Conservation (phyloP, 2,888 invertebrate genomes). For the Cephus pygmeus region DNA sequence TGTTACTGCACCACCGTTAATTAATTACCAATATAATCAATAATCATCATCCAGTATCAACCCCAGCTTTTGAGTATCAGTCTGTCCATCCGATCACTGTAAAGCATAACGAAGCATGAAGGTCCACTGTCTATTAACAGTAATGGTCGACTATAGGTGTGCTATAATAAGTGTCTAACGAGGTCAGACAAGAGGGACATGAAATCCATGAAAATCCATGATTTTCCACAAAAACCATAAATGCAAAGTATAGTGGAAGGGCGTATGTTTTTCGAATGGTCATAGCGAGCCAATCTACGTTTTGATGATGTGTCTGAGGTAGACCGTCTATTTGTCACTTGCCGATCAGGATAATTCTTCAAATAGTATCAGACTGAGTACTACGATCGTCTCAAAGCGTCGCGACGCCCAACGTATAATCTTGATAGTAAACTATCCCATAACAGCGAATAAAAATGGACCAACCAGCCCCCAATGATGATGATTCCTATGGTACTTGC, state of each 20-base stretch:
- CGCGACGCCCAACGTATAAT: neutral
- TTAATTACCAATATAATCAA: neutral
- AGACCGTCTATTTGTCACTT: conserved; percentile 20
- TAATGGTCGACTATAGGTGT: neutral
- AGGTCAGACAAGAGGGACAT: neutral
- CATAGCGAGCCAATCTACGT: conserved; percentile 50
- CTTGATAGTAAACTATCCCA: neutral
- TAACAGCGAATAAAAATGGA: conserved; percentile 4
- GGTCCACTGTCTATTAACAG: neutral
- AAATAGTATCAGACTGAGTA: neutral
- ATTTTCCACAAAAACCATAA: conserved; percentile 19
- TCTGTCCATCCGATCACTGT: neutral
- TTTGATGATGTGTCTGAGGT: conserved; percentile 47
- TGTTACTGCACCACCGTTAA: neutral
- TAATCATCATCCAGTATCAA: neutral
- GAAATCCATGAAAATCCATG: neutral
- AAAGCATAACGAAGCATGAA: neutral
- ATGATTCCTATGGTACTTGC: conserved; percentile 7
- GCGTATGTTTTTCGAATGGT: conserved; percentile 57
- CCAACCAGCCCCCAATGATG: conserved; percentile 6
- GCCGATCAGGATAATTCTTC: neutral
- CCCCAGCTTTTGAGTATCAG: neutral
- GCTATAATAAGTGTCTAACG: neutral
- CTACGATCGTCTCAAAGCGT: neutral
- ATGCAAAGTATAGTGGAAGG: conserved; percentile 30